phyloP scores from a whole-genome alignment of 2,888 invertebrate species.

The Cantharis nigra region DNA sequence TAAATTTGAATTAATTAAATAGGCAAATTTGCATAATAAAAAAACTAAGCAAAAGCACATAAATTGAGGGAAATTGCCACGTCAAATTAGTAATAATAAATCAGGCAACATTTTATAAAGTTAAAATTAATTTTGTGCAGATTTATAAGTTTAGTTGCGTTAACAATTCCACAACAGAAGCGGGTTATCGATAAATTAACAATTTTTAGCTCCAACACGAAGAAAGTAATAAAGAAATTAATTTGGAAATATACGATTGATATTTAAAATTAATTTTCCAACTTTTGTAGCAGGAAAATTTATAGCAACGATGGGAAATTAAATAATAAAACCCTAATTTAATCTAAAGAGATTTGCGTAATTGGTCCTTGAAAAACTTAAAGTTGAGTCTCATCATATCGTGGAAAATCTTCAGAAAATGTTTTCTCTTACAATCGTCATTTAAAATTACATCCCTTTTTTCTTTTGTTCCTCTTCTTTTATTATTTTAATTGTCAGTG shows the following conservation, averaged over 20 bases:
- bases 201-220: neutral
- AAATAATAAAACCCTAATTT: conserved; percentile 20
- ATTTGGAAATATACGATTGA: neutral
- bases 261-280: neutral
- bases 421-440: neutral
- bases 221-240: neutral
- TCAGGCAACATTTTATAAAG: neutral
- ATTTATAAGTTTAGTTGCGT: neutral
- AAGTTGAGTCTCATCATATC: neutral
- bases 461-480: neutral
- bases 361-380: conserved; percentile 19
- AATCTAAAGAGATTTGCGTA: conserved; percentile 16
- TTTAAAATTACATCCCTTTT: neutral
- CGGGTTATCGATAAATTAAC: neutral
- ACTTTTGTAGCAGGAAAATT: neutral
- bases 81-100: neutral
- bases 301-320: conserved; percentile 12
- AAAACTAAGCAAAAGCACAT: neutral
- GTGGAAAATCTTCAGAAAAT: neutral
- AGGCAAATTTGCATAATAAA: neutral
- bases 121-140: neutral
- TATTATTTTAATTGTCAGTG: neutral
- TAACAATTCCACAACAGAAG: neutral
- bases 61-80: neutral
- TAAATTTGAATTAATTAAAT: neutral